Evolutionary conservation across 2,888 invertebrate genomes (phyloP).

Genomic region (Cheilosia urbana): DNA sequence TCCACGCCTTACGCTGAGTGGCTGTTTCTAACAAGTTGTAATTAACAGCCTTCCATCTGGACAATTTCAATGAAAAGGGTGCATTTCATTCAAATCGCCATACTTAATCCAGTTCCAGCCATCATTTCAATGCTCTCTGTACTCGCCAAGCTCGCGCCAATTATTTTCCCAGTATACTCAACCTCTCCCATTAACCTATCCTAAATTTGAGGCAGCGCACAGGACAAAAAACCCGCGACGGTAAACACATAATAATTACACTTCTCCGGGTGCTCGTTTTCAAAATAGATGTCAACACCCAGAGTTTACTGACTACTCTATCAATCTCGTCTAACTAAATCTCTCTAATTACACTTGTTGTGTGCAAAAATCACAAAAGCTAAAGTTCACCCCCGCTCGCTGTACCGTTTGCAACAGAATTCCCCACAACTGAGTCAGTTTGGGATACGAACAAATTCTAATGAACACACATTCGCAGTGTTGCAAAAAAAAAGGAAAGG

Average conservation of each 20-base stretch:
- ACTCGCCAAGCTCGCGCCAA: too few relatives aligned
- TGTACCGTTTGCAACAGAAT: background rate
- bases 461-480: constrained; percentile 14
- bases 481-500: constrained; percentile 6
- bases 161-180: too few relatives aligned
- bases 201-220: background rate
- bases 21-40: too few relatives aligned
- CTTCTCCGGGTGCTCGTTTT: background rate
- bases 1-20: too few relatives aligned
- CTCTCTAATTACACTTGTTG: constrained; percentile 65
- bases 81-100: too few relatives aligned
- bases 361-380: constrained; percentile 57
- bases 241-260: background rate
- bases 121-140: too few relatives aligned
- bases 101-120: too few relatives aligned
- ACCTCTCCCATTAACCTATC: too few relatives aligned
- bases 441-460: constrained; percentile 16
- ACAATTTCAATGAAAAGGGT: too few relatives aligned
- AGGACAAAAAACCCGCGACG: background rate
- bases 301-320: constrained; percentile 22
- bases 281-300: constrained; percentile 23
- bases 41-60: too few relatives aligned
- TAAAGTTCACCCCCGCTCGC: background rate
- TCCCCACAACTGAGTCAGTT: background rate
- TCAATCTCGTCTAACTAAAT: constrained; percentile 31